Conservation (phyloP, 2,113 vertebrate species). For the Brachyhypopomus gauderio region DNA sequence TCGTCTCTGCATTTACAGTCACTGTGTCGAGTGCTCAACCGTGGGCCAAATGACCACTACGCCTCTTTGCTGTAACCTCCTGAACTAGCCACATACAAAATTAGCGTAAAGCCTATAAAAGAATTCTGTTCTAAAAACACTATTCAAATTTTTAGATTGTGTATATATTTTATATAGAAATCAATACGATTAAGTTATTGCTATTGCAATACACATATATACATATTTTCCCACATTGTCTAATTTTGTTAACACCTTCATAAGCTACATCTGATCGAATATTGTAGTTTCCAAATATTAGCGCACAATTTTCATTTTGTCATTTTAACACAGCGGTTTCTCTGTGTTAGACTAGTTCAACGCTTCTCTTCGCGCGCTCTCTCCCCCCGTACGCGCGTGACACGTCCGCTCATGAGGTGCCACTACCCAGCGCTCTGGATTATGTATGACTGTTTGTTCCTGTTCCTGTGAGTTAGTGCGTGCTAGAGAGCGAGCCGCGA, state of each 20-base stretch:
- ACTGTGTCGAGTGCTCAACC: not conserved
- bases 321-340: too few species aligned
- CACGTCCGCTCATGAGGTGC: conserved; percentile 55
- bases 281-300: too few species aligned
- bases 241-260: too few species aligned
- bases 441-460: conserved; percentile 65
- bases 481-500: conserved; percentile 69
- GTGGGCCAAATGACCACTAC: conserved; percentile 12
- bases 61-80: not conserved
- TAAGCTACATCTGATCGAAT: too few species aligned
- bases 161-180: too few species aligned
- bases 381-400: conserved; percentile 49
- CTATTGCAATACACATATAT: too few species aligned
- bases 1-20: conserved; percentile 13
- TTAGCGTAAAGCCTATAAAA: too few species aligned
- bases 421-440: conserved; percentile 58
- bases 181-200: too few species aligned
- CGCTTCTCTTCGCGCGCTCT: not conserved
- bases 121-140: too few species aligned
- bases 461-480: conserved; percentile 61
- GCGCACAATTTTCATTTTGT: too few species aligned
- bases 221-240: too few species aligned
- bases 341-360: not conserved
- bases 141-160: too few species aligned
- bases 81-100: not conserved